Conservation (phyloP, 2,113 vertebrate genomes). For the Elephas maximus region DNA sequence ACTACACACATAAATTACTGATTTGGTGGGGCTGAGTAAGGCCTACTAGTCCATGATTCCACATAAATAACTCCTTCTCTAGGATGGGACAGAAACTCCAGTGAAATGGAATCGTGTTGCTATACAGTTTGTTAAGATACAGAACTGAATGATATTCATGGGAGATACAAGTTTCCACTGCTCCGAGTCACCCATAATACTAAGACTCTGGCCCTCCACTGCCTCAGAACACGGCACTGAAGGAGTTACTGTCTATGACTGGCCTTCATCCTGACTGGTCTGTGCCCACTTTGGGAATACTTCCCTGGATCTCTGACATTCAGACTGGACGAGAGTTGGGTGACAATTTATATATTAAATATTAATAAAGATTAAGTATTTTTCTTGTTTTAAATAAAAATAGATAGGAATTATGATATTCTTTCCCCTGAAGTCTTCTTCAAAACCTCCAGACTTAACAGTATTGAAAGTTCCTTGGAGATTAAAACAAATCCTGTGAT, state of each 20-base stretch:
- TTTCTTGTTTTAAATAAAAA: slow-evolving; percentile 31
- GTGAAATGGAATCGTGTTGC: accelerated
- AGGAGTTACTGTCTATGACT: not conserved
- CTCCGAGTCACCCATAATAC: not conserved
- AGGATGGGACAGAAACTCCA: not conserved
- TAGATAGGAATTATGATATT: not conserved
- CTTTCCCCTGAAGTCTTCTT: not conserved
- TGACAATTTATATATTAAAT: not conserved
- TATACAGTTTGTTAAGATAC: not conserved
- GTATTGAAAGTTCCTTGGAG: not conserved
- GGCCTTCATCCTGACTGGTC: not conserved
- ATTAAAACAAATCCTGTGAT: not conserved
- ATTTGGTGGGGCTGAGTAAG: accelerated
- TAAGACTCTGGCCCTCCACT: not conserved
- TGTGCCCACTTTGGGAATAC: accelerated
- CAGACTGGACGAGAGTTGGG: not conserved
- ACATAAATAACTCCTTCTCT: not conserved
- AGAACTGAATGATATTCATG: not conserved
- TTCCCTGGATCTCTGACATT: not conserved
- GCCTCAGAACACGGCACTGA: not conserved
- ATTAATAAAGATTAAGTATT: not conserved
- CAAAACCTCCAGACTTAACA: not conserved
- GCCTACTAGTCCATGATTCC: accelerated
- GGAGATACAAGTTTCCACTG: not conserved
- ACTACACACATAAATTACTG: not conserved